These are phyloP conservation scores for Psilanteris sp. DNA, from an alignment of 1,140 invertebrate species.

Conservation along the genomic window DNA sequence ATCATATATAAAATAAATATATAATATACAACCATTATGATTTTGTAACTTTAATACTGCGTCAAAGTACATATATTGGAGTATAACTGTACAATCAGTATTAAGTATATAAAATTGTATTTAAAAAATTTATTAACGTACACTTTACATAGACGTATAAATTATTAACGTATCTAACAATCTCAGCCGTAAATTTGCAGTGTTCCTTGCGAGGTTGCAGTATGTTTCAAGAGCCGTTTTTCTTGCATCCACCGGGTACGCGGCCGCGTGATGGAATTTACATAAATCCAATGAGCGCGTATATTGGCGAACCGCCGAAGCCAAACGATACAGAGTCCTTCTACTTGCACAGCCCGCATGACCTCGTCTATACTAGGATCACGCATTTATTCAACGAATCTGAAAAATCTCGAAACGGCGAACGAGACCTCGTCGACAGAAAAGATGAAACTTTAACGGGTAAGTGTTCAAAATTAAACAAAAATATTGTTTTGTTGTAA, in stretches of 20 bases:
- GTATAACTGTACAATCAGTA: no score
- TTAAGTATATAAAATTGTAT: no score
- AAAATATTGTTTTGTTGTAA: no score
- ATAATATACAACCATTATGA: no score
- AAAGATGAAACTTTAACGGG: constrained; percentile 77
- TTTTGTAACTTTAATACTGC: no score
- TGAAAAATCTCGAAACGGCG: constrained; percentile 68
- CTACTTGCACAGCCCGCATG: constrained; percentile 89
- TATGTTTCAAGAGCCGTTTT: constrained; percentile 79
- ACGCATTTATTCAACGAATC: constrained; percentile 86
- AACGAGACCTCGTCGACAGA: constrained; percentile 66
- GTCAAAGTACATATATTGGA: no score
- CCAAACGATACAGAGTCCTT: constrained; percentile 85
- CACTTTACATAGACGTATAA: no score
- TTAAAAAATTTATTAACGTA: no score
- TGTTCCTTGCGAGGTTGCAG: constrained; percentile 72
- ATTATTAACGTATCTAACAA: constrained; percentile 3
- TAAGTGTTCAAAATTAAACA: constrained; percentile 67
- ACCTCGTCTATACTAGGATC: constrained; percentile 87
- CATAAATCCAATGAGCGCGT: constrained; percentile 87
- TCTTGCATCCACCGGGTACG: constrained; percentile 77
- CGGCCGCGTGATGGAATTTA: constrained; percentile 87
- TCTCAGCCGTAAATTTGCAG: constrained; percentile 55
- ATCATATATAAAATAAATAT: no score
- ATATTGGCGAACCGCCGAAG: constrained; percentile 69